These are phyloP conservation scores for Diaphora mendica DNA, from an alignment of 2,888 invertebrate genomes.

Conservation along the genomic window DNA sequence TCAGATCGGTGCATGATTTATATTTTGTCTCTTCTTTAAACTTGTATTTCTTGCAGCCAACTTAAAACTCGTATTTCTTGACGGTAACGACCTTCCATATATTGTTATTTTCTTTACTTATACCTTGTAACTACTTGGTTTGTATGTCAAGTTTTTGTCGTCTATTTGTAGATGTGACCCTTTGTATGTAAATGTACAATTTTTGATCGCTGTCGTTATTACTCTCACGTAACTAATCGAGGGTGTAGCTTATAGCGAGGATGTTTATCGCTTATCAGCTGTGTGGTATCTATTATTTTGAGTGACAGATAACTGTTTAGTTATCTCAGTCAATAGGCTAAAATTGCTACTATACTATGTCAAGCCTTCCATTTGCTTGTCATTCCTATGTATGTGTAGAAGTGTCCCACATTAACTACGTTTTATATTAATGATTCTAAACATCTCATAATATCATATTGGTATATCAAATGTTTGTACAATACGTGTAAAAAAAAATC, in stretches of 20 bases:
- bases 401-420: background rate
- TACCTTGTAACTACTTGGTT: background rate
- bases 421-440: too few species aligned
- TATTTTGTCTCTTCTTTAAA: background rate
- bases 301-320: constrained; percentile 46
- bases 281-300: constrained; percentile 40
- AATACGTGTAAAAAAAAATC: background rate
- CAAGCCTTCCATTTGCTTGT: constrained; percentile 14
- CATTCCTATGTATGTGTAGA: background rate
- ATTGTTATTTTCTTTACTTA: background rate
- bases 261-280: constrained; percentile 32
- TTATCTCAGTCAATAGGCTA: constrained; percentile 49
- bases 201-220: background rate
- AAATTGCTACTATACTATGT: constrained; percentile 29
- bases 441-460: background rate
- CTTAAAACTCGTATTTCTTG: background rate
- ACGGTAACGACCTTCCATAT: background rate
- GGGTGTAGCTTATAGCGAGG: background rate
- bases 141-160: background rate
- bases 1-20: background rate
- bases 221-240: constrained; percentile 10
- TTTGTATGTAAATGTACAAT: background rate
- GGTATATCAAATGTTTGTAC: background rate
- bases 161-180: background rate
- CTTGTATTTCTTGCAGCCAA: background rate